These are phyloP conservation scores for Anolis sagrei DNA, from an alignment of 2,113 vertebrate genomes.

Conservation along the genomic window DNA sequence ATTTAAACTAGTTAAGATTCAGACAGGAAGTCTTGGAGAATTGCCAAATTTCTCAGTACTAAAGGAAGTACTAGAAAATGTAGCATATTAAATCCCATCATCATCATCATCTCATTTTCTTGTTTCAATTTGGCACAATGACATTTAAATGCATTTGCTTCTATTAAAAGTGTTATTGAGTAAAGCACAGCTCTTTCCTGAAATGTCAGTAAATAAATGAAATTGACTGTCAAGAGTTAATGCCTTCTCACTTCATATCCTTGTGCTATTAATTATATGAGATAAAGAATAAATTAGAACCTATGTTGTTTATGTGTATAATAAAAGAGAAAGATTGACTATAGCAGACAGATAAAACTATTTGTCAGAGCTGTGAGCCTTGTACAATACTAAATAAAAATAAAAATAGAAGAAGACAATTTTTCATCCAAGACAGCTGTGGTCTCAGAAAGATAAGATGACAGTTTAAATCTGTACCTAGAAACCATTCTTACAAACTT, in stretches of 20 bases:
- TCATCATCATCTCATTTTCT: conserved; percentile 3
- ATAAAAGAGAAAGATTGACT: conserved; percentile 39
- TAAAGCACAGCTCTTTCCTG: conserved; percentile 17
- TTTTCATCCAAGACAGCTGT: not conserved
- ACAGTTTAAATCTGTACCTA: not conserved
- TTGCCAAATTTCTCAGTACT: not conserved
- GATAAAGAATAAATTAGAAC: conserved; percentile 13
- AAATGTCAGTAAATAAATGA: conserved; percentile 32
- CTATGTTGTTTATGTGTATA: conserved; percentile 16
- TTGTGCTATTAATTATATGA: conserved; percentile 31
- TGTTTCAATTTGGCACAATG: conserved; percentile 9
- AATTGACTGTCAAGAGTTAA: conserved; percentile 29
- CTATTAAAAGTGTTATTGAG: conserved; percentile 1
- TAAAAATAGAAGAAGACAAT: not conserved
- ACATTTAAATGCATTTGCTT: conserved; percentile 29
- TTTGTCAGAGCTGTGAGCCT: not conserved
- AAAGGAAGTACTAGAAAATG: not conserved
- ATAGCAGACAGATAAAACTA: conserved; percentile 38
- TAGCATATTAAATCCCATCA: not conserved
- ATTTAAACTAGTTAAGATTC: conserved; percentile 6
- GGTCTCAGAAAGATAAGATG: conserved; percentile 19
- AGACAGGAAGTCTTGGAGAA: conserved; percentile 28
- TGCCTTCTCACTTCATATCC: conserved; percentile 15
- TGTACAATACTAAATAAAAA: conserved; percentile 12
- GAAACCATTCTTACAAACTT: not conserved